Evolutionary conservation across 2,888 invertebrate genomes (phyloP), one percentile per base, ranked within the genome.

Genomic region (Heliconius ismenius): DNA sequence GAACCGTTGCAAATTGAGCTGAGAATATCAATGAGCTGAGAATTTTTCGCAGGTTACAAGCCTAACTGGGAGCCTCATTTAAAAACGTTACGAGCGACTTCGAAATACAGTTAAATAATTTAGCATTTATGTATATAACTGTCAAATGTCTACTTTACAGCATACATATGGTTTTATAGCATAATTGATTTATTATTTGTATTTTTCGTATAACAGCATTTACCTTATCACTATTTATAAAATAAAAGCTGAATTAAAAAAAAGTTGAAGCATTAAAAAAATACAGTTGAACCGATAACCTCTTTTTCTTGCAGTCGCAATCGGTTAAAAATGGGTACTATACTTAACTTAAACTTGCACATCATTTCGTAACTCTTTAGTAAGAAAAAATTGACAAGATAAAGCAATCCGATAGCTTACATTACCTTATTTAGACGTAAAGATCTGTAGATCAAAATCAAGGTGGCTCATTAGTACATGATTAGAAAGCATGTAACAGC

Each of bases 11-110:
- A 73, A 70, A 74, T 54, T 76, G 75, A 78, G 75, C 58, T 64
- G 49, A 81, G 85, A 83, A 85, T 86, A 83, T 81, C 77, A 85
- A 86, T 85, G 82, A 85, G 80, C 73, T 79, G 64, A 80, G 32
- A 32, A 32, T 79, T 76, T 79, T 79, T 73, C 74, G 77, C 79
- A 78, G 74, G 75, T 73, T 77, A 43, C 63, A 63, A 74, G 74
- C 63, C 73, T 69, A 78, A 69, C 72, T 76, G 39, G 49, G 62
- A 54, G 67, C 75, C 72, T 76, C 65, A 65, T 76, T 76, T 70
- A 43, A 62, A 73, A 62, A 62, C 26, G 43, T 43, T 63, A 73
- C 73, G 21, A 26, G 60, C 26, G 10, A 6, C 24, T 73, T 28
- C 62, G 21, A 60, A 63, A 73, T 73, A 73, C 62, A 62, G 26